Evolutionary conservation across 2,888 invertebrate species (phyloP).

Genomic region (Argyresthia albistria): DNA sequence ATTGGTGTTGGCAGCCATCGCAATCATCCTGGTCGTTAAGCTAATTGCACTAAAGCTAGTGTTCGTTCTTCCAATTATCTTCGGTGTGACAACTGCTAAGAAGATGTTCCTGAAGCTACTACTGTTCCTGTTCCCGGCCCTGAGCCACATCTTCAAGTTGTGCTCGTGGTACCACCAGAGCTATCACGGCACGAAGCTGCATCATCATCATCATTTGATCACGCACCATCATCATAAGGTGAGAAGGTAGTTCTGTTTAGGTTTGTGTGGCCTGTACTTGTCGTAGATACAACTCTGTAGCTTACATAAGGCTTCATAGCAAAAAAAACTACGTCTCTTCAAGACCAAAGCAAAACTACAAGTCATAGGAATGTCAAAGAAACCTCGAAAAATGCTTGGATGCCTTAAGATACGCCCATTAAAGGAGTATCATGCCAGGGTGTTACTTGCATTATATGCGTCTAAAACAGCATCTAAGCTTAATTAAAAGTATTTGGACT

Average conservation of each 20-base stretch:
- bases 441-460: no score
- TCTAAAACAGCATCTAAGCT: no score
- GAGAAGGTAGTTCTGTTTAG: slow-evolving; percentile 14
- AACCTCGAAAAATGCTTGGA: no score
- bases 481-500: no score
- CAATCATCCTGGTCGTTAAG: slow-evolving; percentile 83
- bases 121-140: slow-evolving; percentile 85
- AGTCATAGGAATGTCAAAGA: no score
- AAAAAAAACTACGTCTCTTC: no score
- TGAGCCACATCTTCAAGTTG: slow-evolving; percentile 87
- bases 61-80: slow-evolving; percentile 83
- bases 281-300: no score
- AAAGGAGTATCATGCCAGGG: no score
- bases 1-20: slow-evolving; percentile 80
- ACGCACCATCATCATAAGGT: slow-evolving; percentile 83
- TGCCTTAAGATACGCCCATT: no score
- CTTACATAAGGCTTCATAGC: no score
- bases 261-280: no score
- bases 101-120: slow-evolving; percentile 86
- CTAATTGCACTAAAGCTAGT: slow-evolving; percentile 85
- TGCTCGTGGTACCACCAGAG: slow-evolving; percentile 87
- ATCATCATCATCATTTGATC: slow-evolving; percentile 87
- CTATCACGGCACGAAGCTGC: slow-evolving; percentile 81
- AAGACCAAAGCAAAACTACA: no score
- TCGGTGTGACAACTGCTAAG: slow-evolving; percentile 87